Evolutionary conservation across 1,140 invertebrate genomes (phyloP).

Genomic region (Aporrectodea caliginosa): DNA sequence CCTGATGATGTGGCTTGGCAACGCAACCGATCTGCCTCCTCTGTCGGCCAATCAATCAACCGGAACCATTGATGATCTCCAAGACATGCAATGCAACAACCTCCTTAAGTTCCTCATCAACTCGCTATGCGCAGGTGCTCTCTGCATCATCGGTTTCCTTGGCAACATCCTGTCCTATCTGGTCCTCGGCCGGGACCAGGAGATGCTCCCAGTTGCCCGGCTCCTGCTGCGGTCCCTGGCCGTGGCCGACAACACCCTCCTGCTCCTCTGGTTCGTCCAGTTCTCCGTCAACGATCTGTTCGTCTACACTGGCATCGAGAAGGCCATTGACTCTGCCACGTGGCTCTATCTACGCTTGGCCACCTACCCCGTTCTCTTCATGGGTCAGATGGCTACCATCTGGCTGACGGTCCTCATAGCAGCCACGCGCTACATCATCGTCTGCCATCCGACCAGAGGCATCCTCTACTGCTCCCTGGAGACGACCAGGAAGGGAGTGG

Average conservation of each 20-base stretch:
- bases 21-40: no score
- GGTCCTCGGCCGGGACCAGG: constrained; percentile 9
- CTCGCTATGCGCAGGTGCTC: constrained; percentile 2
- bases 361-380: constrained; percentile 27
- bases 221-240: constrained; percentile 23
- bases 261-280: constrained; percentile 24
- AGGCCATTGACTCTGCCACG: not conserved
- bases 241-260: constrained; percentile 22
- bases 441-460: constrained; percentile 22
- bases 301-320: constrained; percentile 10
- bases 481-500: not conserved
- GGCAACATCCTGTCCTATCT: constrained; percentile 21
- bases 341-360: constrained; percentile 24
- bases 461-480: not conserved
- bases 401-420: constrained; percentile 28
- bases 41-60: no score
- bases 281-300: constrained; percentile 24
- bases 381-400: constrained; percentile 25
- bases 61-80: no score
- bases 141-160: constrained; percentile 24
- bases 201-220: constrained; percentile 9
- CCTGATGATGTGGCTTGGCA: no score
- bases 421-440: constrained; percentile 15
- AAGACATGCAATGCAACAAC: not conserved
- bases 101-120: constrained; percentile 19